Conservation (phyloP, 2,113 vertebrate species). For the Actinemys pallida region DNA sequence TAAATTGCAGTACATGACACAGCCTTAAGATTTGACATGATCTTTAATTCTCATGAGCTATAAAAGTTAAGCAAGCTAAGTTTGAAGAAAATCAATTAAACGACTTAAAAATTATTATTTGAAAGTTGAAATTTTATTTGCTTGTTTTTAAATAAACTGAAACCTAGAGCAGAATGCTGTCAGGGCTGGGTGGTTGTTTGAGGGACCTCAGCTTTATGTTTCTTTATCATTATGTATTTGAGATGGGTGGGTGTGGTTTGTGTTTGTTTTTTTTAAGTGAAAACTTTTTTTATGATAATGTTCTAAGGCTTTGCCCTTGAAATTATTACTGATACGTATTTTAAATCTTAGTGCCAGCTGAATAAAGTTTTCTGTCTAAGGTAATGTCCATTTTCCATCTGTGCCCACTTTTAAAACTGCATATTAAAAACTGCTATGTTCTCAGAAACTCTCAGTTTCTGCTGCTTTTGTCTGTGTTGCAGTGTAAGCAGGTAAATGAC, state of each 20-base stretch:
- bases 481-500: not conserved
- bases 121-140: not conserved
- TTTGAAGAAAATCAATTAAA: no score
- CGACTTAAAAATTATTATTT: no score
- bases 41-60: not conserved
- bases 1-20: not conserved
- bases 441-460: not conserved
- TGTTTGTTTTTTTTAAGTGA: not conserved
- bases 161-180: not conserved
- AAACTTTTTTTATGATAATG: not conserved
- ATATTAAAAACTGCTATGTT: not conserved
- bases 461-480: not conserved
- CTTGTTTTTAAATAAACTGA: not conserved
- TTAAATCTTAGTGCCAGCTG: not conserved
- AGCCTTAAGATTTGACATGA: not conserved
- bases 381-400: constrained; percentile 5
- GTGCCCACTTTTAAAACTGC: not conserved
- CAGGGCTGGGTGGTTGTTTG: not conserved
- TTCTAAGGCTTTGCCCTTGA: not conserved
- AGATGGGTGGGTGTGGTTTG: not conserved
- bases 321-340: not conserved
- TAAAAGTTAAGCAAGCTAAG: not conserved
- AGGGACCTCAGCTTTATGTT: not conserved
- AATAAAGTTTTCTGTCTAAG: not conserved
- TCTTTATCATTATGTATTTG: constrained; percentile 27